Conservation (phyloP, 2,797 vertebrate species). For the Ficedula albicollis region DNA sequence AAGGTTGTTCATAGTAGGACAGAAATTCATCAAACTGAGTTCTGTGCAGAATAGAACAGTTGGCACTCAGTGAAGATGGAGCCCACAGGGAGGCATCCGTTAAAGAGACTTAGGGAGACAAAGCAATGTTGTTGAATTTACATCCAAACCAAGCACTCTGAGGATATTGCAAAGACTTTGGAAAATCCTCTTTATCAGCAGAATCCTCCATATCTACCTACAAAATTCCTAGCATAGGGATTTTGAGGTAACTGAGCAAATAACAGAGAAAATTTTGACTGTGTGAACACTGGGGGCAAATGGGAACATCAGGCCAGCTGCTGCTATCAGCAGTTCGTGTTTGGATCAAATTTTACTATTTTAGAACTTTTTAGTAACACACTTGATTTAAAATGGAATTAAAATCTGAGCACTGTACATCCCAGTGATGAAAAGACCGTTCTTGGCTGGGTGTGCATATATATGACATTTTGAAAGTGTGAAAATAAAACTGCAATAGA, state of each 20-base stretch:
- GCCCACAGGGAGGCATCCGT: not conserved
- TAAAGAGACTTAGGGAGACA: not conserved
- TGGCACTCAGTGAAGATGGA: not conserved
- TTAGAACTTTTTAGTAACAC: not conserved
- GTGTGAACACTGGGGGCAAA: not conserved
- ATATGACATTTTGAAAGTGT: not conserved
- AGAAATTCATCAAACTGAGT: not conserved
- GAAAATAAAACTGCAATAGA: not conserved
- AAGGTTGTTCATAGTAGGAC: not conserved
- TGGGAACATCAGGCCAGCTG: fast-evolving
- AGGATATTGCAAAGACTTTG: not conserved
- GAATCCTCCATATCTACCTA: not conserved
- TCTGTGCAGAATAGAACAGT: not conserved
- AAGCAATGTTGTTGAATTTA: not conserved
- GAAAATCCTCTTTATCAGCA: not conserved
- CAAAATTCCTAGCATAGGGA: not conserved
- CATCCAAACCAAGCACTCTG: not conserved
- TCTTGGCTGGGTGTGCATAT: not conserved
- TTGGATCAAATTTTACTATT: not conserved
- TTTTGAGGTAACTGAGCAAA: not conserved
- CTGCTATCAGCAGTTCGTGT: not conserved
- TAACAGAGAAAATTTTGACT: not conserved
- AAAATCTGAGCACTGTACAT: not conserved
- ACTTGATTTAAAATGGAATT: not conserved
- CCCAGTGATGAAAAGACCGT: not conserved